These are phyloP conservation scores for Oncorhynchus tshawytscha DNA, from an alignment of 2,113 vertebrate species.

Conservation along the genomic window DNA sequence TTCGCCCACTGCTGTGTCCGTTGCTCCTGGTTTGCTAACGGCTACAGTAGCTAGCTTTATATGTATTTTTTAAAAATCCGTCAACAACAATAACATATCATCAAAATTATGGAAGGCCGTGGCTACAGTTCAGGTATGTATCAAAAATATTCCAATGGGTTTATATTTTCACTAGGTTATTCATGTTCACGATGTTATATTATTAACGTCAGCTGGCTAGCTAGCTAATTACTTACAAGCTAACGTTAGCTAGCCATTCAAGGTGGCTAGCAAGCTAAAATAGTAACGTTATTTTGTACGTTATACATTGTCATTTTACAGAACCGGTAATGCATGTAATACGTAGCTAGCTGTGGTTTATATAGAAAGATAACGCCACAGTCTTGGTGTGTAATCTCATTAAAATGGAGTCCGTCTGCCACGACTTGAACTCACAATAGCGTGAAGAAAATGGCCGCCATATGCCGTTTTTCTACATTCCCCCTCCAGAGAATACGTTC, in stretches of 20 bases:
- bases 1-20: too few relatives aligned
- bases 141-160: not conserved
- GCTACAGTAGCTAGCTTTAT: not conserved
- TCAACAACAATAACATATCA: not conserved
- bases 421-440: conserved; percentile 6
- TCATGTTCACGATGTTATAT: not conserved
- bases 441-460: conserved; percentile 58
- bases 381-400: not conserved
- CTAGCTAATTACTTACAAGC: not conserved
- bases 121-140: conserved; percentile 67
- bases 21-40: not conserved
- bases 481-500: too few relatives aligned
- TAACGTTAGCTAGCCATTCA: not conserved
- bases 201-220: not conserved
- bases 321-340: not conserved
- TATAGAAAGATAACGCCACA: too few relatives aligned
- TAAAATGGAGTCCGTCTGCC: conserved; percentile 42
- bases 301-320: too few relatives aligned
- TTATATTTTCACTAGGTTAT: not conserved
- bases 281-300: not conserved
- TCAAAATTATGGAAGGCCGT: conserved; percentile 63
- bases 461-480: not conserved
- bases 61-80: not conserved
- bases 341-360: too few relatives aligned
- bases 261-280: too few relatives aligned